Percentiles rank a stretch among this genome's conserved stretches.
Evolutionary conservation across 92 coral and sea anemone species (phyloP).

Genomic region (Desmophyllum pertusum): DNA sequence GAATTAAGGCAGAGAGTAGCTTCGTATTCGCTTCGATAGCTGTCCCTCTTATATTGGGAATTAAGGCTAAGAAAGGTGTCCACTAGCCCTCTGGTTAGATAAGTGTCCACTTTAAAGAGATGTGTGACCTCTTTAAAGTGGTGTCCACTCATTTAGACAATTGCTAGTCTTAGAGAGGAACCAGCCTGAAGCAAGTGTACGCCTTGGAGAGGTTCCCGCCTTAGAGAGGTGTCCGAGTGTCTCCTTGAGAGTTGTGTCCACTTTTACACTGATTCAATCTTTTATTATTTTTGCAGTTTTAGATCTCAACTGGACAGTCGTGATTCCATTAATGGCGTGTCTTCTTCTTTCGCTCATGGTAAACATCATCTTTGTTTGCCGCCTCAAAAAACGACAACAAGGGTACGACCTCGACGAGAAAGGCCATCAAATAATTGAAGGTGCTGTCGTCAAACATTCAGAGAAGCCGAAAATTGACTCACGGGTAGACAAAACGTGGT

Average conservation of each 20-base stretch:
- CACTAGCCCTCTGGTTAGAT: not conserved
- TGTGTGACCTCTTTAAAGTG: too few relatives aligned
- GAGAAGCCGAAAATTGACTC: conserved; percentile 2
- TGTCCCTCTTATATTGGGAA: too few relatives aligned
- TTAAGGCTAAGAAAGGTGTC: not conserved
- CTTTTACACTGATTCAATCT: not conserved
- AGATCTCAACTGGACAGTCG: conserved; percentile 67
- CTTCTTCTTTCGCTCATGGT: conserved; percentile 57
- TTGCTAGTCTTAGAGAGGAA: not conserved
- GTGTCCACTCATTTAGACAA: too few relatives aligned
- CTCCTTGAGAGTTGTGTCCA: too few relatives aligned
- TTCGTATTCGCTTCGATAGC: too few relatives aligned
- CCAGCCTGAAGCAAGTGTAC: not conserved
- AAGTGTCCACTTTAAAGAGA: not conserved
- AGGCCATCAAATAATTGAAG: not conserved
- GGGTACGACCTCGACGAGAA: conserved; percentile 11
- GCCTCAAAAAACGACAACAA: conserved; percentile 36
- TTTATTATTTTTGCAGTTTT: conserved; percentile 24
- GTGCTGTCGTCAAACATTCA: not conserved
- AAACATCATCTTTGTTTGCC: conserved; percentile 66
- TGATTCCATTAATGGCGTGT: conserved; percentile 64
- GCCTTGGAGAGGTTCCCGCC: not conserved
- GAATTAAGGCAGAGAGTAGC: too few relatives aligned
- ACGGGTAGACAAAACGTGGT: conserved; percentile 10
- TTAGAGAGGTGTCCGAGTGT: too few relatives aligned